These are phyloP conservation scores for Bombyx huttoni DNA, from an alignment of 2,888 invertebrate genomes.

Conservation along the genomic window DNA sequence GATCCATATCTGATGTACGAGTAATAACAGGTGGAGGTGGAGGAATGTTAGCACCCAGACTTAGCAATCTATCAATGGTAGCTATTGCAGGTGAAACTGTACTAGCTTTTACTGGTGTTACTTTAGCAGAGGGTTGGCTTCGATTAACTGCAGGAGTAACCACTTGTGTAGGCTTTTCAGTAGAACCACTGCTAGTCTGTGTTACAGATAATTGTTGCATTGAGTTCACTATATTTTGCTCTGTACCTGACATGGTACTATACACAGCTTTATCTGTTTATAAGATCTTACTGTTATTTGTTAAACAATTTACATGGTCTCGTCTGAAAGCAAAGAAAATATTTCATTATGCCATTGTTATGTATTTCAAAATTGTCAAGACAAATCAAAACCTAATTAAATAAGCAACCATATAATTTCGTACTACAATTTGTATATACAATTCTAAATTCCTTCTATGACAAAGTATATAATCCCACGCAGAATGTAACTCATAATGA, in stretches of 20 bases:
- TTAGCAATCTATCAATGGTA: conserved; percentile 62
- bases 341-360: background rate
- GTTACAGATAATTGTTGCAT: conserved; percentile 68
- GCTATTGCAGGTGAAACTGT: conserved; percentile 65
- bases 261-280: conserved; percentile 28
- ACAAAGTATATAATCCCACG: conserved; percentile 47
- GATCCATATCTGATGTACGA: conserved; percentile 59
- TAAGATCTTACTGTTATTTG: conserved; percentile 29
- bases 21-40: conserved; percentile 61
- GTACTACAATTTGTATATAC: too few relatives aligned
- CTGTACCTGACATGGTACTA: conserved; percentile 70
- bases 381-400: background rate
- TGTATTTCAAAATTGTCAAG: background rate
- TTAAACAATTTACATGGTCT: conserved; percentile 42
- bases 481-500: conserved; percentile 39
- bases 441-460: conserved; percentile 17
- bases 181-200: conserved; percentile 53
- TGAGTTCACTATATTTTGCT: conserved; percentile 66
- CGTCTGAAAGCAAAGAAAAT: conserved; percentile 32
- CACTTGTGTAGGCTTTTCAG: conserved; percentile 66
- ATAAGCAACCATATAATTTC: too few relatives aligned
- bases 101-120: conserved; percentile 45
- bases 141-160: conserved; percentile 65
- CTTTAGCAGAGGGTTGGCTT: conserved; percentile 48
- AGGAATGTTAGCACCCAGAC: conserved; percentile 52